Evolutionary conservation across 2,888 invertebrate species (phyloP).

Genomic region (Acanthosepion esculentum): DNA sequence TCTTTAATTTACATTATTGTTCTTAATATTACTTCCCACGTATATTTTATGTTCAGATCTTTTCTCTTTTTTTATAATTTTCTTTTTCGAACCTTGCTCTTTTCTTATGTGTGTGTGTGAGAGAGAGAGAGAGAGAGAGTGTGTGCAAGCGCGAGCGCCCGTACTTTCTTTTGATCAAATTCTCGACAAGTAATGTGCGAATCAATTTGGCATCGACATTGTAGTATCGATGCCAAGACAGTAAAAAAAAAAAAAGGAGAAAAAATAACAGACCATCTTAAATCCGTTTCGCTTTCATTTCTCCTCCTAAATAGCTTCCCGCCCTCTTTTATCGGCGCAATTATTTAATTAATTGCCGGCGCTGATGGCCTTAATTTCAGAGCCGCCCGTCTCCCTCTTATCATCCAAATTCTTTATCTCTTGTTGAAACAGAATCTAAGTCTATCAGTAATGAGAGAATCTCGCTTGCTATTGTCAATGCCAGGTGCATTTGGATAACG

Average conservation of each 20-base stretch:
- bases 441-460: neutral
- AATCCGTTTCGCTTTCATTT: neutral
- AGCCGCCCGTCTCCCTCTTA: neutral
- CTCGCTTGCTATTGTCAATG: neutral
- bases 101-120: too few relatives aligned
- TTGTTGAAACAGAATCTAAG: neutral
- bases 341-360: conserved; percentile 9
- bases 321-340: neutral
- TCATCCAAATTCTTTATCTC: neutral
- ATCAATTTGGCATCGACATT: conserved; percentile 8
- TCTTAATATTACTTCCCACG: too few relatives aligned
- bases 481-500: conserved; percentile 19
- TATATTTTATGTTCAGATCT: too few relatives aligned
- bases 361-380: conserved; percentile 1
- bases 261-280: neutral
- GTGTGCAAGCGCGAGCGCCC: too few relatives aligned
- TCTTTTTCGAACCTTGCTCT: too few relatives aligned
- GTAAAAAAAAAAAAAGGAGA: neutral
- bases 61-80: too few relatives aligned
- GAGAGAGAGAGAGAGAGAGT: too few relatives aligned
- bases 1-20: too few relatives aligned
- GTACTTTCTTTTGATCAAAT: too few relatives aligned
- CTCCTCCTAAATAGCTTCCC: neutral
- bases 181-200: too few relatives aligned
- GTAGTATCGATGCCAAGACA: neutral